phyloP scores from a whole-genome alignment of 2,888 invertebrate species.

The Mythimna lalbum region DNA sequence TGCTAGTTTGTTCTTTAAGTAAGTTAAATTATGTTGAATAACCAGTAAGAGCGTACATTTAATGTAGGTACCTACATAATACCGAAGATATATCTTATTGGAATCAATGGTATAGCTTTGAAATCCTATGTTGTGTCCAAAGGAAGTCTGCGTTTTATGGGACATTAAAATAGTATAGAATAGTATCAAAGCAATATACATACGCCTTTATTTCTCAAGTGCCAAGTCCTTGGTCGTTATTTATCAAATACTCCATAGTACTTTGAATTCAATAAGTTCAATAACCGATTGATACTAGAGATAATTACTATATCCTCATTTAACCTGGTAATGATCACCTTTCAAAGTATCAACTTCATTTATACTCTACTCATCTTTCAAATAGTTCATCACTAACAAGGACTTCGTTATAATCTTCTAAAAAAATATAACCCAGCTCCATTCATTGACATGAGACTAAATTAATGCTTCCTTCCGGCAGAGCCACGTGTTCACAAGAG shows the following conservation, averaged over 20 bases:
- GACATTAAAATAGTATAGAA: neutral
- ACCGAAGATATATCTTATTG: neutral
- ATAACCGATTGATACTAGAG: slow-evolving; percentile 12
- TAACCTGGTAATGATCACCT: slow-evolving; percentile 16
- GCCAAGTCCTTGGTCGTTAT: slow-evolving; percentile 10
- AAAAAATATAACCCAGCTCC: slow-evolving; percentile 55
- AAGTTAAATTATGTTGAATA: neutral
- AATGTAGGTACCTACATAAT: neutral
- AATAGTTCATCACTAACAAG: slow-evolving; percentile 42
- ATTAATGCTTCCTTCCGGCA: slow-evolving; percentile 80
- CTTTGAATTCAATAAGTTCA: slow-evolving; percentile 17
- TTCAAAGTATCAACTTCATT: slow-evolving; percentile 1
- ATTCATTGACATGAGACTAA: slow-evolving; percentile 72
- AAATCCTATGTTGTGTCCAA: neutral
- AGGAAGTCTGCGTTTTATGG: slow-evolving; percentile 21
- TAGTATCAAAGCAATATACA: neutral
- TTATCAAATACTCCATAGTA: slow-evolving; percentile 30
- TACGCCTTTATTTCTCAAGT: slow-evolving; percentile 1
- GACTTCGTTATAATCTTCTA: slow-evolving; percentile 45
- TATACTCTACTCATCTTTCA: slow-evolving; percentile 9
- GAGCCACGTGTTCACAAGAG: slow-evolving; percentile 74
- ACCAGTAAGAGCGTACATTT: neutral
- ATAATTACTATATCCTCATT: slow-evolving; percentile 12
- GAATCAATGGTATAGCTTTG: too few relatives aligned
- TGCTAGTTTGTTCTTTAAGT: too few relatives aligned